Conservation (phyloP, 2,888 invertebrate genomes). For the Acronicta psi region DNA sequence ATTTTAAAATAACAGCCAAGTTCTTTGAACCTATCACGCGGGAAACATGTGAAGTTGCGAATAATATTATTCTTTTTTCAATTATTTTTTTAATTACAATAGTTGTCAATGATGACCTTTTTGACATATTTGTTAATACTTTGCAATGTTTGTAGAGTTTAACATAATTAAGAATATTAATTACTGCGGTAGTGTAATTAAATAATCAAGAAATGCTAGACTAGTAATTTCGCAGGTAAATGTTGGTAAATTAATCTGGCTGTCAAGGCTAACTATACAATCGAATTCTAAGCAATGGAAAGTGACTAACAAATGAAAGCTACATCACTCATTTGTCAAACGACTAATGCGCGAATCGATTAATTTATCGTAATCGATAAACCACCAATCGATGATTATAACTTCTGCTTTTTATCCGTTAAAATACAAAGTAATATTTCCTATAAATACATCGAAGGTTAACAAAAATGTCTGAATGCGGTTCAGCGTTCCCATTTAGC, state of each 20-base stretch:
- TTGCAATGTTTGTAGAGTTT: slow-evolving; percentile 13
- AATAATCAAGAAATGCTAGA: slow-evolving; percentile 13
- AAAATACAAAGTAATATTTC: slow-evolving; percentile 8
- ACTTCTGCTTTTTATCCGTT: slow-evolving; percentile 5
- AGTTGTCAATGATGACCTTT: slow-evolving; percentile 8
- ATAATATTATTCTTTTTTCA: slow-evolving; percentile 12
- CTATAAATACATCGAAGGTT: slow-evolving; percentile 14
- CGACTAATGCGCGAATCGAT: slow-evolving; percentile 24
- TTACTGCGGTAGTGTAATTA: neutral
- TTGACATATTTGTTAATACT: slow-evolving; percentile 1
- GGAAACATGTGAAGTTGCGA: slow-evolving; percentile 7
- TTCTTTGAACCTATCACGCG: slow-evolving; percentile 41
- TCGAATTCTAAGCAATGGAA: slow-evolving; percentile 39
- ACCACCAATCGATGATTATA: slow-evolving; percentile 15
- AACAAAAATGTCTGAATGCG: neutral
- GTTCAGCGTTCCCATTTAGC: slow-evolving; percentile 22
- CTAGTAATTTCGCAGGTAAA: slow-evolving; percentile 35
- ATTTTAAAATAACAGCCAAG: slow-evolving; percentile 43
- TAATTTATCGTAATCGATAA: slow-evolving; percentile 41
- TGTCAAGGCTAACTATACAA: slow-evolving; percentile 36
- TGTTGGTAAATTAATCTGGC: slow-evolving; percentile 31
- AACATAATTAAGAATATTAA: slow-evolving; percentile 16
- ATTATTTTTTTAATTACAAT: slow-evolving; percentile 11
- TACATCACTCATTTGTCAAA: slow-evolving; percentile 37
- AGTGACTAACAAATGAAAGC: slow-evolving; percentile 42